Conservation (phyloP, 2,113 vertebrate genomes). For the Pteruthius melanotis region DNA sequence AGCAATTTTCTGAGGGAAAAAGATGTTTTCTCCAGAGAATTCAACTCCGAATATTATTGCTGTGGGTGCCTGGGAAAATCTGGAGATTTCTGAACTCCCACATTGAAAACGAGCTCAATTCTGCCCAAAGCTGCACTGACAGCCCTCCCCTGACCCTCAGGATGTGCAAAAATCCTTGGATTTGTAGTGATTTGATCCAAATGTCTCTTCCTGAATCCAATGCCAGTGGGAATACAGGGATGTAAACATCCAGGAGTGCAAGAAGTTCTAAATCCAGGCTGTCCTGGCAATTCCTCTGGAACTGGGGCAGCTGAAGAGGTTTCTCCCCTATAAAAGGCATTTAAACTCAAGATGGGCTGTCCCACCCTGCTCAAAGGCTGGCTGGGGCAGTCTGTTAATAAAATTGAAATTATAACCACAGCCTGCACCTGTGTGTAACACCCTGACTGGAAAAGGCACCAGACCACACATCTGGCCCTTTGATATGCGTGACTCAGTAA, state of each 20-base stretch:
- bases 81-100: background rate
- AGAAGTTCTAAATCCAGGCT: background rate
- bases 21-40: background rate
- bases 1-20: background rate
- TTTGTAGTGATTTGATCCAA: background rate
- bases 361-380: no score
- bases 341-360: no score
- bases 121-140: no score
- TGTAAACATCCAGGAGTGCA: background rate
- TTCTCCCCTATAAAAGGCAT: background rate
- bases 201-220: accelerated
- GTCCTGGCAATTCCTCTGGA: background rate
- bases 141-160: background rate
- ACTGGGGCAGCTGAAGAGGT: background rate
- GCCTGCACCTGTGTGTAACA: background rate
- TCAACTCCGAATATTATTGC: background rate
- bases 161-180: background rate
- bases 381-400: background rate
- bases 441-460: background rate
- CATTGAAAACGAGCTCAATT: background rate
- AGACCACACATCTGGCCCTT: background rate
- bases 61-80: background rate
- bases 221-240: accelerated
- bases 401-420: background rate
- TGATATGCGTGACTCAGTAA: background rate